phyloP scores from a whole-genome alignment of 2,113 vertebrate species.

The Junco hyemalis region DNA sequence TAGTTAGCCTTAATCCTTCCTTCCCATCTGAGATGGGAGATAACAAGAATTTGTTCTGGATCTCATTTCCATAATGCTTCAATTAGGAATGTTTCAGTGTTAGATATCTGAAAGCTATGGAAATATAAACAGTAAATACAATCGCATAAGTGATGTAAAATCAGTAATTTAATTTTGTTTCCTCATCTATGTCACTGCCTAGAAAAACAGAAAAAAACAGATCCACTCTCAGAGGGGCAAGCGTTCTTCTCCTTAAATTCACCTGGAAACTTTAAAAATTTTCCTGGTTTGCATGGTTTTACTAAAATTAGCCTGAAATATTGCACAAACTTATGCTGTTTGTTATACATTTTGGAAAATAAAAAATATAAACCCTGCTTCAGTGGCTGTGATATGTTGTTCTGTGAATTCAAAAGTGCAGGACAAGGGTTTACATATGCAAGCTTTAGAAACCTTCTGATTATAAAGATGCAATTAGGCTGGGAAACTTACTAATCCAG shows the following conservation, averaged over 20 bases:
- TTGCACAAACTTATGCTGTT: constrained; percentile 7
- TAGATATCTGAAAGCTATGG: neutral
- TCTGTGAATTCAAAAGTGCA: neutral
- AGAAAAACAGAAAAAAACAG: neutral
- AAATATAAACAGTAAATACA: neutral
- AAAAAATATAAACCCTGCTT: constrained; percentile 15
- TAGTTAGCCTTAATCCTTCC: neutral
- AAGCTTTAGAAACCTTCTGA: neutral
- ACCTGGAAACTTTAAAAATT: neutral
- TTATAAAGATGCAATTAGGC: neutral
- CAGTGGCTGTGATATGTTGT: neutral
- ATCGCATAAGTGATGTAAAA: neutral
- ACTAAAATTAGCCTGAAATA: neutral
- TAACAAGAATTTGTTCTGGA: neutral
- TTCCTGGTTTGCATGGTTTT: constrained; percentile 13
- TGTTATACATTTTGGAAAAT: constrained; percentile 42
- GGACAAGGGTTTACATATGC: neutral
- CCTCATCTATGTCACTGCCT: neutral
- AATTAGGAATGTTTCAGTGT: neutral
- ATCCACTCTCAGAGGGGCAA: neutral
- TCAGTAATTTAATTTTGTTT: neutral
- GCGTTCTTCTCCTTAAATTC: neutral
- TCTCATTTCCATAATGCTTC: neutral
- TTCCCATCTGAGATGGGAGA: neutral
- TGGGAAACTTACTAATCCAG: neutral